These are phyloP conservation scores for Orthosia cruda DNA, from an alignment of 2,888 invertebrate species.

Conservation along the genomic window DNA sequence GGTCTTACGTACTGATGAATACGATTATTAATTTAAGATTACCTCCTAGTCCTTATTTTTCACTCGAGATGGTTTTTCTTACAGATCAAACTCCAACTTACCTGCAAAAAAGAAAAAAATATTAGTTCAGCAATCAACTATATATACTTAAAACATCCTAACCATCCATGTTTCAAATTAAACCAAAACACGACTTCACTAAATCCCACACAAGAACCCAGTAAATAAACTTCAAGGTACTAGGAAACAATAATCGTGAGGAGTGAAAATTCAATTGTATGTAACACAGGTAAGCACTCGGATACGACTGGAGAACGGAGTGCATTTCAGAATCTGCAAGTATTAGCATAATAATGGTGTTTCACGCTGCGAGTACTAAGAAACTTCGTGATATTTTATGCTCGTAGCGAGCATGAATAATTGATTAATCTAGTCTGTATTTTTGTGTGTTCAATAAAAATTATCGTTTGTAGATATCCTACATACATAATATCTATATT, in stretches of 20 bases:
- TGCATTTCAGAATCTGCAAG: conserved; percentile 60
- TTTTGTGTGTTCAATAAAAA: conserved; percentile 25
- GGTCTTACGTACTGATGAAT: background rate
- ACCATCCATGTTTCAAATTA: background rate
- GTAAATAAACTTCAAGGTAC: conserved; percentile 22
- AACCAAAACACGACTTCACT: background rate
- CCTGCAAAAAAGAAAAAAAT: conserved; percentile 20
- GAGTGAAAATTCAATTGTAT: conserved; percentile 36
- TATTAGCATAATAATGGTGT: conserved; percentile 62
- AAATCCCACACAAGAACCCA: background rate
- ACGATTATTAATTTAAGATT: background rate
- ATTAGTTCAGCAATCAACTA: background rate
- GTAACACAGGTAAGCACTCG: conserved; percentile 57
- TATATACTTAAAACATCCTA: background rate
- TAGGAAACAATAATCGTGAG: conserved; percentile 43
- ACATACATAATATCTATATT: no score
- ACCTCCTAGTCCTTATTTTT: background rate
- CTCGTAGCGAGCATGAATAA: conserved; percentile 37
- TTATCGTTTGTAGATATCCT: background rate
- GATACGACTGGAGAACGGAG: conserved; percentile 33
- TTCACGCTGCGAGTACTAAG: conserved; percentile 38
- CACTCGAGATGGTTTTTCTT: background rate
- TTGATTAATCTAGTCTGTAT: conserved; percentile 26
- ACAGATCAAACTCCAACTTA: conserved; percentile 15
- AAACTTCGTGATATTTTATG: no score